phyloP scores from a whole-genome alignment of 2,888 invertebrate genomes.

The Xestia rhomboidea region DNA sequence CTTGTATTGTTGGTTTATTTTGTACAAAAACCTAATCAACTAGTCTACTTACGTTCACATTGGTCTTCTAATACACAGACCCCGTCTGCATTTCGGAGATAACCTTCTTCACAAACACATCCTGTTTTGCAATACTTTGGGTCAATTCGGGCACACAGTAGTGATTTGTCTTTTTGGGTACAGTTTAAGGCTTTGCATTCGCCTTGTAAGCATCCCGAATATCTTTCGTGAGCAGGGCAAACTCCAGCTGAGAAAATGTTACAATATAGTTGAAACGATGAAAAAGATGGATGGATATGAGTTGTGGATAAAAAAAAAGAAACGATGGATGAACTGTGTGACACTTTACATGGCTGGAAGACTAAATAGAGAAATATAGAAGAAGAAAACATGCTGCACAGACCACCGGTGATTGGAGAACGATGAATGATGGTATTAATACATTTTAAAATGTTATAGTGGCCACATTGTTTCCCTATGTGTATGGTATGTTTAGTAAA shows the following conservation, averaged over 20 bases:
- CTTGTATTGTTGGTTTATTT: not conserved
- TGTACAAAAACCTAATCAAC: not conserved
- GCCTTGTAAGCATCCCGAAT: constrained; percentile 62
- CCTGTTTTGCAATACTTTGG: constrained; percentile 34
- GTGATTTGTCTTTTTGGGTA: constrained; percentile 50
- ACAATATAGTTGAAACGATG: not conserved
- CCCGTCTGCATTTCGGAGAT: constrained; percentile 41
- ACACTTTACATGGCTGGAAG: not conserved
- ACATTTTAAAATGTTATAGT: too few relatives aligned
- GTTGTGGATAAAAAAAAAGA: not conserved
- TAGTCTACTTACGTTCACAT: constrained; percentile 46
- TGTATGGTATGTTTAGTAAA: too few relatives aligned
- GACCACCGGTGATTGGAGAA: too few relatives aligned
- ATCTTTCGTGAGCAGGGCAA: constrained; percentile 59
- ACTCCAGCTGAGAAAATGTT: constrained; percentile 53
- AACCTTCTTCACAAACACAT: constrained; percentile 53
- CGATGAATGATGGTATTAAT: too few relatives aligned
- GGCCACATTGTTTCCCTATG: too few relatives aligned
- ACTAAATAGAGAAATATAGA: too few relatives aligned
- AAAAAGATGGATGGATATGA: not conserved
- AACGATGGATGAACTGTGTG: not conserved
- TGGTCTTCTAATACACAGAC: constrained; percentile 45
- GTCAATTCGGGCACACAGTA: constrained; percentile 51
- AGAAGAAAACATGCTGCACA: too few relatives aligned
- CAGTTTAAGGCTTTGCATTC: constrained; percentile 66